Evolutionary conservation across 2,797 vertebrate species (phyloP), one percentile per base, ranked within the genome.

Genomic region (Channallabes apus): DNA sequence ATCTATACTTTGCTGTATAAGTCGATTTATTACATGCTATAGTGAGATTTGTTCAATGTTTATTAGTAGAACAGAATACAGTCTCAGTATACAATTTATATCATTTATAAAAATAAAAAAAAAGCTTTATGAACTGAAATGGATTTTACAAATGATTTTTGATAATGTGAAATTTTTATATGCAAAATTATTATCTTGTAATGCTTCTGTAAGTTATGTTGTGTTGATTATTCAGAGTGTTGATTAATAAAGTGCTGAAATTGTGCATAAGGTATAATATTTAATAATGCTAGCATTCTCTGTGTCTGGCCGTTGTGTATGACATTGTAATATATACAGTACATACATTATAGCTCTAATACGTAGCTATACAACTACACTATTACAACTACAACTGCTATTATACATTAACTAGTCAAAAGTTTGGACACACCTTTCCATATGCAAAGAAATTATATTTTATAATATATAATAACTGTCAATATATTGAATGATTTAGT

Each of bases 231-330:
- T 78, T 41, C 9, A 67, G 17, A 72, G 3, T 77, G 41, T 83
- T 72, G 59, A 87, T 78, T 83, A 82, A 88, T 46, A 90, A 85
- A 86, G 71, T 32, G 68, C 17, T 14, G 12, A 62, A 22, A 27
- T 80, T 62, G 81, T 75, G 20, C 5, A 38, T 35, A 35, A 35
- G 35, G 38, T 38, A 38, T 38, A 6, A 38, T 38, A 38, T 38
- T 38, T 38, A 1, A 35, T 72, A 22, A 38, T 54, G 46, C 22
- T n/a, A 17, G 15, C 46, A 75, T 29, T 75, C 72, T 71, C 9
- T 75, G 6, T 75, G 72, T 18, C 46, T 54, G 15, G 46, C 0
- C 41, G 0, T 27, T 27, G 24, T 54, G 71, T n/a, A 14, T 46
- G 41, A 51, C 24, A 73, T 11, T 73, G 69, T n/a, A 41, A 51